Evolutionary conservation across 2,888 invertebrate genomes (phyloP), one percentile per base, ranked within the genome.

Genomic region (Ennomos erosarius): DNA sequence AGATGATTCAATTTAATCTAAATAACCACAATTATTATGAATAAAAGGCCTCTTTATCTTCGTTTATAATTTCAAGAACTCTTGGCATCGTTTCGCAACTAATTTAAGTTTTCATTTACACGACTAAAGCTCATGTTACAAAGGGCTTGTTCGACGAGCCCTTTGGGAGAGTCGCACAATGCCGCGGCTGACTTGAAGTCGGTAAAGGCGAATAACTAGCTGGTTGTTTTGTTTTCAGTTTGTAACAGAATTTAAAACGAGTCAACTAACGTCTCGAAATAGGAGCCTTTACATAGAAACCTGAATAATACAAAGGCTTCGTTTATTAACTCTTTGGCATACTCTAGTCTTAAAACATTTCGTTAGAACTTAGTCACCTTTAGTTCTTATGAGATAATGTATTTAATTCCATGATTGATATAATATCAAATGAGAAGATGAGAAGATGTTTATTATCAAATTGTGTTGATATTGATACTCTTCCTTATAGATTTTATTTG

Each of bases 51-150:
- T 26, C 26, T 13, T 13, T 46, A 46, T 37, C 5, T 6, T 10
- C 36, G 13, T 47, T 37, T 56, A 48, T 44, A 57, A 52, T 55
- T 59, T 40, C 48, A 55, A 57, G 59, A 58, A 54, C 46, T 38
- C 55, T 65, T 62, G 69, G 69, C 67, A 75, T 78, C 36, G 38
- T 36, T 53, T 72, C 53, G 64, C 71, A 79, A 81, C 77, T 85
- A 86, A 87, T 88, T 84, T 79, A 85, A 85, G 85, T 85, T 85
- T 85, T 77, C 80, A 80, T 81, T 80, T 78, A 76, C 68, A 75
- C 70, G 73, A 76, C 70, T 71, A 78, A 79, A 67, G 70, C 75
- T 84, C 73, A 69, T 73, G 75, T 81, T 81, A 82, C 85, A 85
- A 85, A 88, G 83, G 84, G 77, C 78, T 82, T 78, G 74, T 78